phyloP scores from a whole-genome alignment of 1,140 invertebrate species.

The Zaprionus inermis region DNA sequence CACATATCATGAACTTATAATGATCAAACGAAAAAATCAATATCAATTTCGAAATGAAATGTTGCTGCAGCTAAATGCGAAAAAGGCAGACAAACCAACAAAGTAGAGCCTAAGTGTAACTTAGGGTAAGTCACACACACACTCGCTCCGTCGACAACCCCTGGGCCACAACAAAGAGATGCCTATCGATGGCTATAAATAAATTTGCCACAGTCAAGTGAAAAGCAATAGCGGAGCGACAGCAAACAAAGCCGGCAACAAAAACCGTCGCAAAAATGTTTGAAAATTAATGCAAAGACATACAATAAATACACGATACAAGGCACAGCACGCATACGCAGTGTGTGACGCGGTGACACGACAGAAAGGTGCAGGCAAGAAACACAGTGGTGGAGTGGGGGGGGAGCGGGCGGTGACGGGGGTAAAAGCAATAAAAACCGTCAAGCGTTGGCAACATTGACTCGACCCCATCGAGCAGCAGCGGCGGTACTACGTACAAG shows the following conservation, averaged over 20 bases:
- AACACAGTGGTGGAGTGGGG: no score
- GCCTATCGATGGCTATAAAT: constrained; percentile 64
- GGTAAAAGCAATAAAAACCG: constrained; percentile 64
- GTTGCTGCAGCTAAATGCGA: background rate
- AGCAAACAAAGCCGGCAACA: constrained; percentile 25
- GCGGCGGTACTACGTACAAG: background rate
- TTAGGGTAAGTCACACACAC: background rate
- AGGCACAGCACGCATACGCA: constrained; percentile 50
- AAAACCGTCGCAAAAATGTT: no score
- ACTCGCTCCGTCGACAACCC: constrained; percentile 5
- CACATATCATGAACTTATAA: background rate
- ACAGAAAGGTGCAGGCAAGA: constrained; percentile 14
- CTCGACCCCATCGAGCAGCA: constrained; percentile 21
- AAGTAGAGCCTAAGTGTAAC: background rate
- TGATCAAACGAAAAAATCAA: background rate
- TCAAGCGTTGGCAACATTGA: constrained; percentile 59
- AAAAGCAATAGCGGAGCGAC: constrained; percentile 30
- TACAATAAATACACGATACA: constrained; percentile 12
- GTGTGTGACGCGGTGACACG: constrained; percentile 25
- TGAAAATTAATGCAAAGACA: constrained; percentile 59
- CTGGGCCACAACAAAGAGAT: constrained; percentile 51
- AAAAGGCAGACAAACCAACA: background rate
- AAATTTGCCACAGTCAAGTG: constrained; percentile 55
- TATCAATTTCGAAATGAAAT: background rate
- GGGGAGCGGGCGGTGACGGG: no score